A percentile compares a stretch with the other conserved stretches of the same genome.
These are phyloP conservation scores for Papilio dardanus DNA, from an alignment of 1,140 invertebrate genomes.

Conservation along the genomic window DNA sequence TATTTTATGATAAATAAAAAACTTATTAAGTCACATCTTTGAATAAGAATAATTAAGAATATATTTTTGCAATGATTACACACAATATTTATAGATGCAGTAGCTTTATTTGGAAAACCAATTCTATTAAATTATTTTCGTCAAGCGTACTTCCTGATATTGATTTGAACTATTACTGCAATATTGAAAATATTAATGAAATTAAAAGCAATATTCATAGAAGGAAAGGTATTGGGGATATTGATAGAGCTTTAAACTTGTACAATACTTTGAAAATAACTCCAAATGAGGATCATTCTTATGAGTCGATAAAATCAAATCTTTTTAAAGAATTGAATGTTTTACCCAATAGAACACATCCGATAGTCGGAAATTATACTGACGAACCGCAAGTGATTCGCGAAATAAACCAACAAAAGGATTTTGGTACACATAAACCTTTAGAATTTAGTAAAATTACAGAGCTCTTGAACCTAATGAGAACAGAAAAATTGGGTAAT, in stretches of 20 bases:
- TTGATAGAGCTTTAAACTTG: constrained; percentile 84
- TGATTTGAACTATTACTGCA: constrained; percentile 85
- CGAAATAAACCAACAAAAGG: constrained; percentile 81
- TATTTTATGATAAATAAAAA: background rate
- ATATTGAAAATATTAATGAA: constrained; percentile 83
- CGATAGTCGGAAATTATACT: constrained; percentile 83
- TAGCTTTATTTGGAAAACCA: constrained; percentile 28
- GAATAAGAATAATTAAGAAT: background rate
- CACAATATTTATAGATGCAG: background rate
- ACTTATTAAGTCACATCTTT: background rate
- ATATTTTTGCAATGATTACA: constrained; percentile 9
- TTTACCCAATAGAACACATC: constrained; percentile 91
- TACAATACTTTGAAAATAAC: constrained; percentile 54
- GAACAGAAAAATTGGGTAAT: constrained; percentile 88
- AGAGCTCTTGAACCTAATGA: constrained; percentile 84
- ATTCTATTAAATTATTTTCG: constrained; percentile 26
- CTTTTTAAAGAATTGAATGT: constrained; percentile 84
- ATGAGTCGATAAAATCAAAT: constrained; percentile 61
- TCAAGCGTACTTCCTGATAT: constrained; percentile 75
- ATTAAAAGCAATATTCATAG: constrained; percentile 86
- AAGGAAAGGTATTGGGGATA: constrained; percentile 88
- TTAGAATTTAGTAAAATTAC: constrained; percentile 85
- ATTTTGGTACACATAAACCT: constrained; percentile 81
- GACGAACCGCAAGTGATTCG: constrained; percentile 84
- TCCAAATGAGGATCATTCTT: constrained; percentile 47